phyloP scores from a whole-genome alignment of 2,113 vertebrate genomes.

The Leucopsar rothschildi region DNA sequence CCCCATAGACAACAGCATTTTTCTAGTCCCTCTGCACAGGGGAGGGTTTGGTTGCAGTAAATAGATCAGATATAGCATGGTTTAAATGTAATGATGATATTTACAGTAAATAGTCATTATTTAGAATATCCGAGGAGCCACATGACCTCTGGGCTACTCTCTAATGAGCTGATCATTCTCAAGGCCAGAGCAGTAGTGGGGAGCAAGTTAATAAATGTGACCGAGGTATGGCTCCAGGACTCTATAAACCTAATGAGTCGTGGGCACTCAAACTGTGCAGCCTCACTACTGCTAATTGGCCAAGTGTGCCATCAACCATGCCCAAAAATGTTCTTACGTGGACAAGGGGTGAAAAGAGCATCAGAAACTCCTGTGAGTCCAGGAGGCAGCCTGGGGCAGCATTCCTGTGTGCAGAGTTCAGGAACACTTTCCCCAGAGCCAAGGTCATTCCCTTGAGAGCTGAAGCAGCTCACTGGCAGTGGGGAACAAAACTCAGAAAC shows the following conservation, averaged over 20 bases:
- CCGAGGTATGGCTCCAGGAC: background rate
- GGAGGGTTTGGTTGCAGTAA: background rate
- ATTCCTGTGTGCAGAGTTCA: constrained; percentile 41
- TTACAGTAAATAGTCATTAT: background rate
- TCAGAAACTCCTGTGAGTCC: background rate
- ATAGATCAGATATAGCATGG: background rate
- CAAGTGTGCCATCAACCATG: constrained; percentile 41
- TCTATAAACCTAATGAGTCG: constrained; percentile 47
- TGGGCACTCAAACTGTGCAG: constrained; percentile 19
- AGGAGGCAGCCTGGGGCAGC: constrained; percentile 7
- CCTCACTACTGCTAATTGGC: constrained; percentile 10
- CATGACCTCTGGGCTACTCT: background rate
- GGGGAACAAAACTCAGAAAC: background rate
- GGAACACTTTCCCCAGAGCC: background rate
- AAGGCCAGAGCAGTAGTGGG: background rate
- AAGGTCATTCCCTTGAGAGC: constrained; percentile 30
- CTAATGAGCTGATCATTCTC: background rate
- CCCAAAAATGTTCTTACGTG: constrained; percentile 45
- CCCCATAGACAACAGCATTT: background rate
- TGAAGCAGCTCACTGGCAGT: background rate
- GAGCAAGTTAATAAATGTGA: constrained; percentile 16
- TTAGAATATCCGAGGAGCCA: background rate
- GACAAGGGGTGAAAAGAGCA: constrained; percentile 31
- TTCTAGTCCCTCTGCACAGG: background rate
- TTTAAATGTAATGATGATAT: background rate